Evolutionary conservation across 1,140 invertebrate genomes (phyloP), one percentile per base, ranked within the genome.

Genomic region (Helicorthomorpha holstii): DNA sequence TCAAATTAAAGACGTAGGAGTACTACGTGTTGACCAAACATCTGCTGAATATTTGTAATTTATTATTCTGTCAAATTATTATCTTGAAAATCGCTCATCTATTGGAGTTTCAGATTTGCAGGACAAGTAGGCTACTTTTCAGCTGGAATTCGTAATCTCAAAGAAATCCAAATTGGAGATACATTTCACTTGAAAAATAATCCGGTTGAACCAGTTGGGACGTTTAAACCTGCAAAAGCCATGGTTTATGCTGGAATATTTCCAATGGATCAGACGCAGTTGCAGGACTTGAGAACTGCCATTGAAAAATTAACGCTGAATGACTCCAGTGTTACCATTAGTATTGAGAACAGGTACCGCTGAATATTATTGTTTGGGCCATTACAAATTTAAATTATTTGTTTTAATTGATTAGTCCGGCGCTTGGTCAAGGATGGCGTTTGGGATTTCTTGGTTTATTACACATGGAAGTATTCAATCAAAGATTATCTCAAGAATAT

Each of bases 231-330:
- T 25, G 72, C 81, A 4, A 81, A 81, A 63, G 83, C 93, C 14
- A 91, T 96, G 79, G 90, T 97, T 3, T 97, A 84, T 72, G 88
- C 91, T 57, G 93, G 93, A 0, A 74, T 98, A 48, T 98, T 85
- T 70, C 93, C 95, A 1, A 72, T 82, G 34, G 88, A 96, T 67
- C 85, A 92, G 61, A 83, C 85, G 1, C 80, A 95, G 61, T 81
- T 84, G 64, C 59, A 73, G 14, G 69, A 71, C 46, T 67, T 93
- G 14, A 72, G 78, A 61, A 77, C 72, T 63, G 88, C 94, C 29
- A 81, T 98, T 44, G 86, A 92, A 50, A 91, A 91, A 69, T 71
- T 98, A 45, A 73, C 78, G 21, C 69, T 98, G n/a, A 98, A 97
- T 71, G 95, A 98, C 72, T 82, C 85, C 47, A 90, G 87, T 60